These are phyloP conservation scores for Benitochromis conjunctus DNA, from an alignment of 2,113 vertebrate genomes.

Conservation along the genomic window DNA sequence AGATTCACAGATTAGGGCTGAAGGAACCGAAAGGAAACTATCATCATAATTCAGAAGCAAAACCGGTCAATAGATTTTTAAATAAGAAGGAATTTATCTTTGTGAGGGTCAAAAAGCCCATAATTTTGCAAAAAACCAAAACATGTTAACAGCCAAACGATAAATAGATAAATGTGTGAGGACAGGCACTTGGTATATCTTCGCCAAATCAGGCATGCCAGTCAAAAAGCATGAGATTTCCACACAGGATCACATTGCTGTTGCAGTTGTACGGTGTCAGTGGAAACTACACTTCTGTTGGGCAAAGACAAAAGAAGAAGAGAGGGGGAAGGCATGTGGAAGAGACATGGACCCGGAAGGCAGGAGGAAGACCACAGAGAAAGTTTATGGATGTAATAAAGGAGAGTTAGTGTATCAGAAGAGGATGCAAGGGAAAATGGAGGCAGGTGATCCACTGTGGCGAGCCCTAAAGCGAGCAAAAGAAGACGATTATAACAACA, in stretches of 20 bases:
- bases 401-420: background rate
- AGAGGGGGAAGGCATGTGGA: background rate
- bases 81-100: background rate
- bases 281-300: background rate
- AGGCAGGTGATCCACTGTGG: background rate
- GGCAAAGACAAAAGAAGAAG: background rate
- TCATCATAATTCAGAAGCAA: background rate
- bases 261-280: accelerated
- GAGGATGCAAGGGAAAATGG: background rate
- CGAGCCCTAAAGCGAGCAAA: background rate
- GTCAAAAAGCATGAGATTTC: background rate
- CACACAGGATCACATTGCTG: background rate
- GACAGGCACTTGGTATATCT: background rate
- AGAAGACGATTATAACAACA: background rate
- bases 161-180: background rate
- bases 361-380: background rate
- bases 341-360: background rate
- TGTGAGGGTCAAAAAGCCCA: background rate
- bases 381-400: background rate
- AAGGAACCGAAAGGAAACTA: background rate
- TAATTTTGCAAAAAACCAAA: background rate
- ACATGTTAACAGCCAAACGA: background rate
- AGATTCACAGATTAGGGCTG: accelerated
- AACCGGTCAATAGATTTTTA: background rate
- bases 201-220: background rate